These are phyloP conservation scores for Andinoacara biseriatus DNA, from an alignment of 2,113 vertebrate genomes.

Conservation along the genomic window DNA sequence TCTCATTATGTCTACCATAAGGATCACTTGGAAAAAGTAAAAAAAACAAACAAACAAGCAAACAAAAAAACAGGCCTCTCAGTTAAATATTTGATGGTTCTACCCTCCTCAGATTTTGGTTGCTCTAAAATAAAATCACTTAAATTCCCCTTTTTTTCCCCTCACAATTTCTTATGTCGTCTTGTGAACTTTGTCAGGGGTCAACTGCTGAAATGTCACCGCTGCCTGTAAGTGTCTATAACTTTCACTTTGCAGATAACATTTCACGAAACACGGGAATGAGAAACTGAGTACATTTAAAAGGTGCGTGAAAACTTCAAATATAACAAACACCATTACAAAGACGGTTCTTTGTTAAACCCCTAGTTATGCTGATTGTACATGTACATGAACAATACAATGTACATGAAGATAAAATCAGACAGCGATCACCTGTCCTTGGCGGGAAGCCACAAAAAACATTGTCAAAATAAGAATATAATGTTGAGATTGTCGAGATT, in stretches of 20 bases:
- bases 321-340: slow-evolving; percentile 17
- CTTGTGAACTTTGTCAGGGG: neutral
- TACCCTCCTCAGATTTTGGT: neutral
- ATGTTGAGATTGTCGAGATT: neutral
- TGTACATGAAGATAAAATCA: slow-evolving; percentile 22
- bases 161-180: slow-evolving; percentile 5
- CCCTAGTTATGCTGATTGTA: slow-evolving; percentile 32
- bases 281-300: neutral
- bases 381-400: no score
- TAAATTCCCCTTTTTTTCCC: neutral
- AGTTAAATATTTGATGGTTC: neutral
- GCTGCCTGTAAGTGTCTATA: neutral
- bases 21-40: neutral
- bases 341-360: slow-evolving; percentile 30
- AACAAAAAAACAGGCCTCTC: neutral
- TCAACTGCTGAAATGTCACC: slow-evolving; percentile 5
- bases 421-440: slow-evolving; percentile 15
- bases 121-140: neutral
- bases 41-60: no score
- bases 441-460: neutral
- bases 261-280: neutral
- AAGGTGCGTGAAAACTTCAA: neutral
- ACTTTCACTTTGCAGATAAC: neutral
- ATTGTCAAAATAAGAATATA: neutral
- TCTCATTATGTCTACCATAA: neutral